phyloP scores from a whole-genome alignment of 2,113 vertebrate genomes.

The Heteronetta atricapilla region DNA sequence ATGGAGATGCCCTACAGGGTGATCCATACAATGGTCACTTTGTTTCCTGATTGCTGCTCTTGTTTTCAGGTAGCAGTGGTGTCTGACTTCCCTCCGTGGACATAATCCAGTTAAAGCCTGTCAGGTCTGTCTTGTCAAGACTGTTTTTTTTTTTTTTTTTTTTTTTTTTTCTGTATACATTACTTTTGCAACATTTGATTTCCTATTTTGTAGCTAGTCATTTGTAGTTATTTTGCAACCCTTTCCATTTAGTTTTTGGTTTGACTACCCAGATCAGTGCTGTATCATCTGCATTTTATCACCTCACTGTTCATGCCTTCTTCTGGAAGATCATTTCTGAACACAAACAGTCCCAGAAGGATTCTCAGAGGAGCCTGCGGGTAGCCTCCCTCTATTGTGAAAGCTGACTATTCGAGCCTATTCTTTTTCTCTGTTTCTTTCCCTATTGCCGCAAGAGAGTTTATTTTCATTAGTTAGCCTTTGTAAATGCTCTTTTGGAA shows the following conservation, averaged over 20 bases:
- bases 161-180: neutral
- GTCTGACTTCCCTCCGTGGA: neutral
- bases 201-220: neutral
- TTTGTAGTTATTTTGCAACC: neutral
- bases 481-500: neutral
- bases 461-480: neutral
- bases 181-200: neutral
- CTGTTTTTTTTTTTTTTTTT: neutral
- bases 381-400: conserved; percentile 15
- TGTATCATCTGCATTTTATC: neutral
- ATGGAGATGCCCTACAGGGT: fast-evolving
- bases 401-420: neutral
- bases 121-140: neutral
- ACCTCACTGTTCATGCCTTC: neutral
- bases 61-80: neutral
- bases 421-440: neutral
- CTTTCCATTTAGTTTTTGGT: neutral
- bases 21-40: fast-evolving
- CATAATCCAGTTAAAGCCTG: neutral
- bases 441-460: neutral
- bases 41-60: neutral
- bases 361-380: neutral
- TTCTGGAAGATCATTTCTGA: conserved; percentile 6
- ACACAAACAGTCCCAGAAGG: neutral
- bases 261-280: neutral